Evolutionary conservation across 1,140 invertebrate species (phyloP).

Genomic region (Macrobrachium rosenbergii): DNA sequence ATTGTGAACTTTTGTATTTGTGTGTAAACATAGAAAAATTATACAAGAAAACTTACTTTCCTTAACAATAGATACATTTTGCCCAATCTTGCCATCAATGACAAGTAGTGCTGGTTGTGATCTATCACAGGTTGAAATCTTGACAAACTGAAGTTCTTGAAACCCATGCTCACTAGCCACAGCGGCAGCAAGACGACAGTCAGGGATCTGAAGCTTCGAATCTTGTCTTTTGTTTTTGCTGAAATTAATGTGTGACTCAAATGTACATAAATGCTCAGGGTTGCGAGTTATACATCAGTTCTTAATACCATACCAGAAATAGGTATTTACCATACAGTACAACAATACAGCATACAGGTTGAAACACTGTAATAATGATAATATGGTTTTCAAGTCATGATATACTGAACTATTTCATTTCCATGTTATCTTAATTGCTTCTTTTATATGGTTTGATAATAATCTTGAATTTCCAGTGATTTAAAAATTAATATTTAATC

Average conservation of each 20-base stretch:
- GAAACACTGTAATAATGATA: no score
- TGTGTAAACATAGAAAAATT: background rate
- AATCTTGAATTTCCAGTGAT: no score
- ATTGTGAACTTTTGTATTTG: background rate
- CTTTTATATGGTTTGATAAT: no score
- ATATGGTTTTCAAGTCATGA: no score
- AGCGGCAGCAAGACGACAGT: conserved; percentile 21
- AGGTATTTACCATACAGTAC: no score
- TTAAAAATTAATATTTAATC: no score
- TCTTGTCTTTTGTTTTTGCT: conserved; percentile 30
- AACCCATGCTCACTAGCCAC: conserved; percentile 37
- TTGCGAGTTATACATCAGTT: no score
- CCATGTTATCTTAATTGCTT: no score
- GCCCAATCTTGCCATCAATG: conserved; percentile 22
- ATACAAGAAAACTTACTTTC: conserved; percentile 19
- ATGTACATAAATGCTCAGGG: no score
- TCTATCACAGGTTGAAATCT: conserved; percentile 5
- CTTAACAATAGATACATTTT: conserved; percentile 26
- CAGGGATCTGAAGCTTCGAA: conserved; percentile 23
- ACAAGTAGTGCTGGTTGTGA: conserved; percentile 26
- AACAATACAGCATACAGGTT: no score
- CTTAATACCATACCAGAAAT: no score
- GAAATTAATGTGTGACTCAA: background rate
- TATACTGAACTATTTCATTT: no score
- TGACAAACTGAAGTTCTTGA: conserved; percentile 13